These are phyloP conservation scores for Euleptes europaea DNA, from an alignment of 2,113 vertebrate genomes.

Conservation along the genomic window DNA sequence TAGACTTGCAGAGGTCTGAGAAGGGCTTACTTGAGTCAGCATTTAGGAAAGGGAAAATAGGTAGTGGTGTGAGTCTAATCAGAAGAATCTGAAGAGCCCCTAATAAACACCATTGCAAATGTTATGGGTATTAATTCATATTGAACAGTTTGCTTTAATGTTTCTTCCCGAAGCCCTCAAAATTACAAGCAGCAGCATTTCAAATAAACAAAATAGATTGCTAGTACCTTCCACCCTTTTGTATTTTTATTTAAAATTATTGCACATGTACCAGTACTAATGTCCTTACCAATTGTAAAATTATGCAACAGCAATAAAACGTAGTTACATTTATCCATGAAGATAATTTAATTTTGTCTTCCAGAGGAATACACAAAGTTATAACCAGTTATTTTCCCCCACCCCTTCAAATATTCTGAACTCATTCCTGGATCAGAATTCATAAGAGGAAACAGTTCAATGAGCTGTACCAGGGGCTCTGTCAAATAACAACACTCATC, in stretches of 20 bases:
- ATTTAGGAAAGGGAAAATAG: too few relatives aligned
- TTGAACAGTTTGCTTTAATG: neutral
- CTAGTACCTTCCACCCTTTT: slow-evolving; percentile 54
- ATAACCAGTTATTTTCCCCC: slow-evolving; percentile 51
- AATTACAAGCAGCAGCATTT: slow-evolving; percentile 11
- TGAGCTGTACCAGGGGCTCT: slow-evolving; percentile 57
- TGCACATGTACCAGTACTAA: slow-evolving; percentile 73
- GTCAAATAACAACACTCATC: slow-evolving; percentile 53
- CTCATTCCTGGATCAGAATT: neutral
- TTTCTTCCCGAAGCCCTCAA: neutral
- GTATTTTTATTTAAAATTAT: slow-evolving; percentile 69
- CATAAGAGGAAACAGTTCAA: slow-evolving; percentile 36
- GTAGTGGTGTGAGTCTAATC: too few relatives aligned
- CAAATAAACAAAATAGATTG: slow-evolving; percentile 27
- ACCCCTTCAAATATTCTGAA: slow-evolving; percentile 39
- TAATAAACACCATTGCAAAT: too few relatives aligned
- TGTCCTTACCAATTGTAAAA: slow-evolving; percentile 56
- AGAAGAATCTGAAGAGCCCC: too few relatives aligned
- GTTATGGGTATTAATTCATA: too few relatives aligned
- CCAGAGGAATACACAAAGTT: slow-evolving; percentile 55
- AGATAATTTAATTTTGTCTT: slow-evolving; percentile 67
- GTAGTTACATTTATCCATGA: slow-evolving; percentile 63
- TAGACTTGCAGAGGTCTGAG: too few relatives aligned
- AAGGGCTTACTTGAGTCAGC: too few relatives aligned
- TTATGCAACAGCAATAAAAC: slow-evolving; percentile 66